Conservation (phyloP, 92 coral and sea anemone species). For the Epizoanthus rinbou region DNA sequence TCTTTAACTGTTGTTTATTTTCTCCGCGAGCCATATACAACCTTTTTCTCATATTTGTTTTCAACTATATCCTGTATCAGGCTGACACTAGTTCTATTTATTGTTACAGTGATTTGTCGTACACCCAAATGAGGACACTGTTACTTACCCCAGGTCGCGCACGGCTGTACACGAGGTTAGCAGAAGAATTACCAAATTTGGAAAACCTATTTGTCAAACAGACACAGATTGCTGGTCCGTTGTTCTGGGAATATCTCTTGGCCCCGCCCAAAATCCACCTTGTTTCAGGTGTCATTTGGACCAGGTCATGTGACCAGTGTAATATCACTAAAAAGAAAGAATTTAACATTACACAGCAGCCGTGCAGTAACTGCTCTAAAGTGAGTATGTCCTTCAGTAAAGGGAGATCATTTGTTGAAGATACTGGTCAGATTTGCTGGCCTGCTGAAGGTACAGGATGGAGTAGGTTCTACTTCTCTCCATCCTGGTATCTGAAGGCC, state of each 20-base stretch:
- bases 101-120: background rate
- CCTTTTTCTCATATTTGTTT: too few species aligned
- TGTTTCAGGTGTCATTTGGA: background rate
- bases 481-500: background rate
- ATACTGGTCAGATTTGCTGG: background rate
- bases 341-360: background rate
- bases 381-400: background rate
- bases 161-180: background rate
- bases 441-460: background rate
- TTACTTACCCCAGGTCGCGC: too few species aligned
- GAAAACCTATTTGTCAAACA: background rate
- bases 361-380: background rate
- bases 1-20: too few species aligned
- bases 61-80: too few species aligned
- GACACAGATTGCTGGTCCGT: background rate
- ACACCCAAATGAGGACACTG: background rate
- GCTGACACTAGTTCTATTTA: background rate
- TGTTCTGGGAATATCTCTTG: background rate
- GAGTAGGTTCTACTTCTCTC: too few species aligned
- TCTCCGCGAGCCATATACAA: too few species aligned
- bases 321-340: background rate
- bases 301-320: background rate
- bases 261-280: background rate
- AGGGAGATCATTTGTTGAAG: background rate
- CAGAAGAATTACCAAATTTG: constrained; percentile 3